Evolutionary conservation across 35 echinoderm and acorn worm species (phyloP).

Genomic region (Stichopus chloronotus): DNA sequence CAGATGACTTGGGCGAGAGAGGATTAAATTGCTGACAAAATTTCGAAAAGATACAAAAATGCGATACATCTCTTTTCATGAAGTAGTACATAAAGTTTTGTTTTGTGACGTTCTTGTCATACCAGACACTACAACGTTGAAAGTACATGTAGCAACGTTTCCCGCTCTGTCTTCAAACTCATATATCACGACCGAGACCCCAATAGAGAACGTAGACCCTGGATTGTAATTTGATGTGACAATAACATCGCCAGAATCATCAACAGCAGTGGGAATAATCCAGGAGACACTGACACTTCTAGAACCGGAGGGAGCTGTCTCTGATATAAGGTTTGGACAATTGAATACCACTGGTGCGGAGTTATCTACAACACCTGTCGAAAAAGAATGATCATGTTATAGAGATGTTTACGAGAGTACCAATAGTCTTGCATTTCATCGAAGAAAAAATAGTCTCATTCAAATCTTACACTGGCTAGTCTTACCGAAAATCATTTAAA

Average conservation of each 20-base stretch:
- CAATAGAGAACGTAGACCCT: neutral
- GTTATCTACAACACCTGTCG: neutral
- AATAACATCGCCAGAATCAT: constrained; percentile 14
- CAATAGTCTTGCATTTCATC: no score
- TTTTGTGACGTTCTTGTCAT: no score
- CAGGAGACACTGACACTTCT: neutral
- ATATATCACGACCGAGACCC: neutral
- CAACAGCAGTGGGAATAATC: neutral
- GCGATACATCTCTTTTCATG: no score
- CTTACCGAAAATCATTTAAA: neutral
- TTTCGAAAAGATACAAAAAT: no score
- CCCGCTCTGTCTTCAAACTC: neutral
- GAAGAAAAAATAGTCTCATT: neutral
- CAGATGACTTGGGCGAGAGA: no score
- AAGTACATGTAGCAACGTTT: neutral
- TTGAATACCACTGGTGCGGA: neutral
- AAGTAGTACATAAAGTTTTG: no score
- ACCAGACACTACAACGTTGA: neutral
- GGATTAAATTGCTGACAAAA: no score
- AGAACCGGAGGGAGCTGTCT: neutral
- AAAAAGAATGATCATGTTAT: neutral
- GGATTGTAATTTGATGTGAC: neutral
- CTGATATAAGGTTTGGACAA: neutral
- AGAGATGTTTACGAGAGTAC: no score
- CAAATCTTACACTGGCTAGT: neutral